phyloP scores from a whole-genome alignment of 2,888 invertebrate species.

The Chironomus riparius region DNA sequence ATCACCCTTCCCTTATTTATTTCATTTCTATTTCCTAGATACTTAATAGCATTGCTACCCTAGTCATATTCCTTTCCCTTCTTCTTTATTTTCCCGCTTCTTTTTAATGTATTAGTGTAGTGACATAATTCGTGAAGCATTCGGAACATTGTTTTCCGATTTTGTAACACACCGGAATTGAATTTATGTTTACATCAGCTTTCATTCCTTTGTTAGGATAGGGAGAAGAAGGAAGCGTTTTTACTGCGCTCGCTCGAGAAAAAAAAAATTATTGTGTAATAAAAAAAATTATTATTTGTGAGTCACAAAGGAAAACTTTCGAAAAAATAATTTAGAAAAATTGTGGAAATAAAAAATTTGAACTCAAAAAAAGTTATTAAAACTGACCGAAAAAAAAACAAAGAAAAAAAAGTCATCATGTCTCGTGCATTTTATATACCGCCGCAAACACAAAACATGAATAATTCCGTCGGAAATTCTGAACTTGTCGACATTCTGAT shows the following conservation, averaged over 20 bases:
- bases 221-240: conserved; percentile 15
- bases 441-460: background rate
- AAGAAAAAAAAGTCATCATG: conserved; percentile 5
- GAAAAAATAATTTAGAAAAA: too few relatives aligned
- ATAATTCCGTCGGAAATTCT: background rate
- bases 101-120: background rate
- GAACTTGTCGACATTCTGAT: conserved; percentile 4
- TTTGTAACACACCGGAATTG: conserved; percentile 15
- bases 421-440: conserved; percentile 20
- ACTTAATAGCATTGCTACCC: background rate
- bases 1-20: too few relatives aligned
- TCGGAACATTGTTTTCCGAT: conserved; percentile 15
- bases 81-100: background rate
- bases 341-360: too few relatives aligned
- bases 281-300: background rate
- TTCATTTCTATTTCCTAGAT: too few relatives aligned
- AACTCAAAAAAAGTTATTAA: too few relatives aligned
- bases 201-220: background rate
- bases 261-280: background rate
- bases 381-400: too few relatives aligned
- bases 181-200: background rate
- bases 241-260: background rate
- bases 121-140: conserved; percentile 15
- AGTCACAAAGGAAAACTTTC: too few relatives aligned
- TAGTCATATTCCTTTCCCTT: background rate